Base-by-base conservation (phyloP, 2,797 vertebrate species). In the Eulemur rubriventer region DNA sequence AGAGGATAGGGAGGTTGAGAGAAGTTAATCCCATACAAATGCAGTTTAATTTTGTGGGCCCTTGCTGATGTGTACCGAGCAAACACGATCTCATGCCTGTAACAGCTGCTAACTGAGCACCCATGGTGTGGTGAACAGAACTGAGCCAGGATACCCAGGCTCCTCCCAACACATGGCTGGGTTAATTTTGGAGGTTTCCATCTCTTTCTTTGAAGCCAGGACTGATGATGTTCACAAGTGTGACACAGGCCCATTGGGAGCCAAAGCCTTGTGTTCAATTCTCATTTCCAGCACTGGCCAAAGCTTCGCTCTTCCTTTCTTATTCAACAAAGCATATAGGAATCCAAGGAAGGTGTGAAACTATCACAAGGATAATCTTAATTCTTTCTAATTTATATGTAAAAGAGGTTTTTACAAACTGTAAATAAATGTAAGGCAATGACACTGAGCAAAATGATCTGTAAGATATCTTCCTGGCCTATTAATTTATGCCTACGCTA, bases 321-420 rank as follows among this genome's bases (percentile, higher is more conserved):
- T 38, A 91, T 20, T 88, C 26, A 72, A 30, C 4, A 86, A 92
- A 57, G 22, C 28, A 84, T 46, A 26, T 26, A 75, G 46, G 55
- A 96, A 85, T 18, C 28, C 35, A 94, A 72, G 30, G 16, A 75
- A 92, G 48, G 18, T 84, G 1, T 84, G 72, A 94, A 87, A 24
- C 22, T 90, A 38, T 61, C 75, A 30, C 88, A 88, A 76, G 16
- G 4, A 73, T 52, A 24, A 82, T 78, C 59, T 94, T 59, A 79
- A 81, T 73, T 84, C 35, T 43, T 94, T 94, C 28, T 50, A 78
- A 95, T 65, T 91, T 63, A 67, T 20, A 65, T 82, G 63, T 41
- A 61, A 94, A 88, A 88, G n/a, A 90, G 17, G 20, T 89, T 2
- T 59, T 90, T 92, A 55, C 6, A 92, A 95, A 81, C 4, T 80